These are phyloP conservation scores for Enchytraeus crypticus DNA, from an alignment of 2,888 invertebrate genomes.

Conservation along the genomic window DNA sequence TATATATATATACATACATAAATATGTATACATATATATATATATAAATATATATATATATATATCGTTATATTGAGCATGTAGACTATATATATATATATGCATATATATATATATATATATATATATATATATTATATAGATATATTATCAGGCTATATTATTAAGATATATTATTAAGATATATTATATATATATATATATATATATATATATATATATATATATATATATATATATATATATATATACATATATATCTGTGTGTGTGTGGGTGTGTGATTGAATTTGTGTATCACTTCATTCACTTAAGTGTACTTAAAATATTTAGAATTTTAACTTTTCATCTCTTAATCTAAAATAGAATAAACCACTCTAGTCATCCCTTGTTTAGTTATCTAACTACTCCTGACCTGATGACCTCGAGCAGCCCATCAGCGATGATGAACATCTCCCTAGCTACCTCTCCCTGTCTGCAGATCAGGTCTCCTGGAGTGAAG, in stretches of 20 bases:
- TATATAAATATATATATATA: no score
- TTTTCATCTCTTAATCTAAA: no score
- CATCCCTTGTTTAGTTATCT: no score
- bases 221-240: background rate
- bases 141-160: no score
- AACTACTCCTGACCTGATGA: conserved; percentile 16
- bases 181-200: background rate
- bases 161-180: no score
- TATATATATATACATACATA: no score
- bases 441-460: conserved; percentile 97
- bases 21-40: no score
- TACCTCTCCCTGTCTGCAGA: conserved; percentile 79
- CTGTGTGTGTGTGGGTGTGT: background rate
- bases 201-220: background rate
- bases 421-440: conserved; percentile 64
- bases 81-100: no score
- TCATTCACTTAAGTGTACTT: background rate
- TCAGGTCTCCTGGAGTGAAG: conserved; percentile 92
- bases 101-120: background rate
- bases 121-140: background rate
- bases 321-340: conserved; percentile 55
- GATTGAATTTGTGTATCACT: background rate
- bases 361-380: no score
- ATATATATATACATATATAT: background rate
- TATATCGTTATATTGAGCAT: no score